Conservation (phyloP, 2,113 vertebrate species). For the Hiodon tergisus region DNA sequence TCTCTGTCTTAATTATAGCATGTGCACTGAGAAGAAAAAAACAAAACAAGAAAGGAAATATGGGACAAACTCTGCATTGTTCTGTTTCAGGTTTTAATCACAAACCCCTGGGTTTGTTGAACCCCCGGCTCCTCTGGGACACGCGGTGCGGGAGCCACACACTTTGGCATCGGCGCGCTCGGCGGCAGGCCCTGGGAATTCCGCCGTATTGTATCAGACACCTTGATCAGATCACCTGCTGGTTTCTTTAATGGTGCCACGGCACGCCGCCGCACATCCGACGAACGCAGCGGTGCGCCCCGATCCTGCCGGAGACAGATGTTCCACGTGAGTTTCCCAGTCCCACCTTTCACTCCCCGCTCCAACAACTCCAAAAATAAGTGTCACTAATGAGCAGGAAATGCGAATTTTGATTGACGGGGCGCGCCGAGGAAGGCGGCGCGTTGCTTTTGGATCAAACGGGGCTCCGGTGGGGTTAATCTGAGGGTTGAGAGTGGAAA, state of each 20-base stretch:
- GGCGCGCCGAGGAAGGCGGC: not conserved
- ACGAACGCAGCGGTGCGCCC: not conserved
- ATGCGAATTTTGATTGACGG: conserved; percentile 7
- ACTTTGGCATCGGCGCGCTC: not conserved
- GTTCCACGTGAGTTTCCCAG: not conserved
- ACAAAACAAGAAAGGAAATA: not conserved
- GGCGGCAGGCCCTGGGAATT: conserved; percentile 5
- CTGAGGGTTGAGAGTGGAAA: not conserved
- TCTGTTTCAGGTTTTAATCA: conserved; percentile 9
- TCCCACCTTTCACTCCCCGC: not conserved
- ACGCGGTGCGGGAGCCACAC: not conserved
- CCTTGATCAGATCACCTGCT: conserved; percentile 1
- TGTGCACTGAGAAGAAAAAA: not conserved
- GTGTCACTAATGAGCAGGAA: conserved; percentile 13
- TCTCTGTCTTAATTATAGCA: not conserved
- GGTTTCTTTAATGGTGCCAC: conserved; percentile 5
- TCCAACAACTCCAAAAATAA: not conserved
- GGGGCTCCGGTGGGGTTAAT: not conserved
- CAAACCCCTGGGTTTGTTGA: conserved; percentile 13
- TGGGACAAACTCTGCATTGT: no score
- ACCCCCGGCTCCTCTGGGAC: conserved; percentile 11
- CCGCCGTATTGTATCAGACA: conserved; percentile 1
- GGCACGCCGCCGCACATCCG: not conserved
- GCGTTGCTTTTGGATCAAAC: not conserved
- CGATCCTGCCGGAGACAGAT: not conserved